Evolutionary conservation across 2,113 vertebrate genomes (phyloP).

Genomic region (Xenopus borealis): DNA sequence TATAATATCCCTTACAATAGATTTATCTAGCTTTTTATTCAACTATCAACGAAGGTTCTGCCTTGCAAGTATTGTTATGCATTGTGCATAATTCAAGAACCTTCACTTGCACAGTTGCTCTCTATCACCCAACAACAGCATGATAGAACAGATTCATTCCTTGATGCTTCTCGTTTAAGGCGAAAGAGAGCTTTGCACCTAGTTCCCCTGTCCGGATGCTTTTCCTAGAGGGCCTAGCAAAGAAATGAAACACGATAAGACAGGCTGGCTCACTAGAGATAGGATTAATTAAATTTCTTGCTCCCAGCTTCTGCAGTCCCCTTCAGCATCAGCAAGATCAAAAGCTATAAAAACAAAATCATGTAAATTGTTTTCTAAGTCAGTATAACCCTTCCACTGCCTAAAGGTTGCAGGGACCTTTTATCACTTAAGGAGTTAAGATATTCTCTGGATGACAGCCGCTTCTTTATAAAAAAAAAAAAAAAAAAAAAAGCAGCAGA

Average conservation of each 20-base stretch:
- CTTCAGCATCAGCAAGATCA: background rate
- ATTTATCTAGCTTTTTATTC: no score
- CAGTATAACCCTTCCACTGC: background rate
- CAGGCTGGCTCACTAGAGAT: constrained; percentile 13
- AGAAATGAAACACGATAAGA: background rate
- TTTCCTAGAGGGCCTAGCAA: constrained; percentile 1
- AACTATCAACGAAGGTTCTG: background rate
- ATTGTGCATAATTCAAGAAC: background rate
- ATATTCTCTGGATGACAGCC: background rate
- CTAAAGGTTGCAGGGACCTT: background rate
- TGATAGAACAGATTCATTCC: background rate
- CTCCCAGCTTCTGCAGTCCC: background rate
- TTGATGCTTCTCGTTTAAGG: background rate
- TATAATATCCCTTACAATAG: no score
- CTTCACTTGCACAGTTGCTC: background rate
- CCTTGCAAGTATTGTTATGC: background rate
- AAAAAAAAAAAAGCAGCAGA: constrained; percentile 30
- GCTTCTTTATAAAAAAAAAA: constrained; percentile 27
- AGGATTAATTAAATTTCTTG: constrained; percentile 22
- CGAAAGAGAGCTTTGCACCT: background rate
- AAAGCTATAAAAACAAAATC: background rate
- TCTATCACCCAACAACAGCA: background rate
- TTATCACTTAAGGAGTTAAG: constrained; percentile 8
- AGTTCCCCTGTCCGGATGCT: background rate
- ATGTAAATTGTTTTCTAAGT: background rate